Evolutionary conservation across 1,140 invertebrate genomes (phyloP).

Genomic region (Sminthurinus signatus): DNA sequence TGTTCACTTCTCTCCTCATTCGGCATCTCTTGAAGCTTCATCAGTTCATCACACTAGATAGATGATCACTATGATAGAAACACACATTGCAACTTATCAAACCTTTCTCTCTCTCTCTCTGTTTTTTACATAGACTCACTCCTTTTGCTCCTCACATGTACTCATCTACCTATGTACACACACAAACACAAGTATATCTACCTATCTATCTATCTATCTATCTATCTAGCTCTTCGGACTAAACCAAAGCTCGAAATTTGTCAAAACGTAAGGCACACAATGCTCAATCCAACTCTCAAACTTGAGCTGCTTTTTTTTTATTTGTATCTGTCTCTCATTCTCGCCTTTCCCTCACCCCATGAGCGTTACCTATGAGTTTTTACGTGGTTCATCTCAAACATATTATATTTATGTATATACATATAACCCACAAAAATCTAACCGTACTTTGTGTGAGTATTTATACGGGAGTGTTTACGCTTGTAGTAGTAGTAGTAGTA

Average conservation of each 20-base stretch:
- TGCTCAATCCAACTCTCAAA: not conserved
- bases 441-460: no score
- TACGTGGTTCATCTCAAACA: no score
- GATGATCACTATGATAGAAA: constrained; percentile 26
- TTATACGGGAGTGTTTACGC: no score
- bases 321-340: not conserved
- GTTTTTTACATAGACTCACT: no score
- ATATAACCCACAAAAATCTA: no score
- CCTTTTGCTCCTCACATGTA: not conserved
- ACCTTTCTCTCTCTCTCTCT: constrained; percentile 2
- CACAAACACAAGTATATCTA: not conserved
- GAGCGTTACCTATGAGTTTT: not conserved
- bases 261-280: constrained; percentile 29
- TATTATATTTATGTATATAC: no score
- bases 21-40: constrained; percentile 8
- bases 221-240: constrained; percentile 1
- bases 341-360: constrained; percentile 5
- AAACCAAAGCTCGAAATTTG: constrained; percentile 28
- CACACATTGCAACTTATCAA: constrained; percentile 25
- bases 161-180: not conserved
- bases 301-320: not conserved
- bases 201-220: not conserved
- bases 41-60: constrained; percentile 14
- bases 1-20: not conserved
- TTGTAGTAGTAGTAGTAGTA: no score